phyloP scores from a whole-genome alignment of 2,797 vertebrate species.

The Syndactyla subalaris region DNA sequence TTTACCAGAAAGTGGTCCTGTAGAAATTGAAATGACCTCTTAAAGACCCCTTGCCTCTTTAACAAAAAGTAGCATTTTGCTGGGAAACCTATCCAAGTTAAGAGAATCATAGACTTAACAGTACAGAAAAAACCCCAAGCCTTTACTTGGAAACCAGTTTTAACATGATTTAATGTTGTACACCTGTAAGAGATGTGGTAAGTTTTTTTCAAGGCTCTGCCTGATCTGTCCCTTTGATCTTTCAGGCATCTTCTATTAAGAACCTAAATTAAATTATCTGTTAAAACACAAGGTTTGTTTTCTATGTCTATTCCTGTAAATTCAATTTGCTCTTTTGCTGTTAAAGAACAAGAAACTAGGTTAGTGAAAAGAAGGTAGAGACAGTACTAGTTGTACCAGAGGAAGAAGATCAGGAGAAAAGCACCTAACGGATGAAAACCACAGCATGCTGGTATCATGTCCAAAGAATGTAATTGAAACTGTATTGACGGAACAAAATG shows the following conservation, averaged over 20 bases:
- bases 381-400: neutral
- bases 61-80: neutral
- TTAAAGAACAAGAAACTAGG: neutral
- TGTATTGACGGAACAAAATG: neutral
- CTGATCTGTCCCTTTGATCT: neutral
- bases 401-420: neutral
- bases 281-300: neutral
- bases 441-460: neutral
- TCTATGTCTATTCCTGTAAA: neutral
- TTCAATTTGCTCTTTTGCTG: neutral
- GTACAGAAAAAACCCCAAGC: fast-evolving
- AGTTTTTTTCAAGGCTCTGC: neutral
- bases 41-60: neutral
- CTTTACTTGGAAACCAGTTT: neutral
- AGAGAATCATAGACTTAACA: neutral
- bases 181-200: neutral
- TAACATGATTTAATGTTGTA: neutral
- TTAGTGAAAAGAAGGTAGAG: neutral
- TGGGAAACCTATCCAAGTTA: neutral
- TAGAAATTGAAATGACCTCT: neutral
- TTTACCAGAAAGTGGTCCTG: neutral
- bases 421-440: neutral
- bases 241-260: neutral
- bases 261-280: constrained; percentile 1
- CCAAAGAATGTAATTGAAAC: neutral